These are phyloP conservation scores for Eumeta japonica DNA, from an alignment of 1,140 invertebrate genomes.

Conservation along the genomic window DNA sequence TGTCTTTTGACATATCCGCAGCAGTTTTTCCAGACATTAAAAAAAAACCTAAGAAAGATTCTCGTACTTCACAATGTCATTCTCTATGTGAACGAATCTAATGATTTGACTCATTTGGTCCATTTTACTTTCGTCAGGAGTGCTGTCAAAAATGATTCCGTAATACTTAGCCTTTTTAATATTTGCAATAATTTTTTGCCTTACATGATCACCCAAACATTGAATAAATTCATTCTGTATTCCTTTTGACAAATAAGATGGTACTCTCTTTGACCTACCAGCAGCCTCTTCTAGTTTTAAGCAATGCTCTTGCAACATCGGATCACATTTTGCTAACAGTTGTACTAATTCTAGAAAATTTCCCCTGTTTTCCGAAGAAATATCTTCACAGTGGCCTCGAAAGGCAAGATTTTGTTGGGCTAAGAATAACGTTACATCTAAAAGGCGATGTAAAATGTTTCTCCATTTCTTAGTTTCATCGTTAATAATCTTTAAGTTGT, in stretches of 20 bases:
- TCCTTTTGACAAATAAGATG: constrained; percentile 17
- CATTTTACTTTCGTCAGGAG: constrained; percentile 8
- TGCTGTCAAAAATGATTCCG: no score
- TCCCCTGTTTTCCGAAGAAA: constrained; percentile 17
- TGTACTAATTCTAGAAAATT: no score
- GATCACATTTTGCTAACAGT: no score
- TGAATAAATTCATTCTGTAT: constrained; percentile 23
- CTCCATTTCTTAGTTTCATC: no score
- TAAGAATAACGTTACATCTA: constrained; percentile 23
- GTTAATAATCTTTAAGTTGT: no score
- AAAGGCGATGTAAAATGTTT: constrained; percentile 14
- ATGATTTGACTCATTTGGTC: constrained; percentile 11
- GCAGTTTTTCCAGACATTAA: no score
- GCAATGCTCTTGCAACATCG: no score
- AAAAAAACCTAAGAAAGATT: no score
- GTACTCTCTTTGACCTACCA: no score
- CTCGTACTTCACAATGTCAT: constrained; percentile 6
- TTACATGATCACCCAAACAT: constrained; percentile 13
- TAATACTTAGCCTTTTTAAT: constrained; percentile 20
- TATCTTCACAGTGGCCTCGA: constrained; percentile 21
- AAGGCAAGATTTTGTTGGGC: constrained; percentile 27
- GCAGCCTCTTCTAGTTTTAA: no score
- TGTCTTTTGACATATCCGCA: no score
- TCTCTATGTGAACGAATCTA: constrained; percentile 8
- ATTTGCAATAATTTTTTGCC: constrained; percentile 12